A percentile compares a stretch with the other conserved stretches of the same genome.
Evolutionary conservation across 2,888 invertebrate genomes (phyloP).

Genomic region (Rhodophaea formosa): DNA sequence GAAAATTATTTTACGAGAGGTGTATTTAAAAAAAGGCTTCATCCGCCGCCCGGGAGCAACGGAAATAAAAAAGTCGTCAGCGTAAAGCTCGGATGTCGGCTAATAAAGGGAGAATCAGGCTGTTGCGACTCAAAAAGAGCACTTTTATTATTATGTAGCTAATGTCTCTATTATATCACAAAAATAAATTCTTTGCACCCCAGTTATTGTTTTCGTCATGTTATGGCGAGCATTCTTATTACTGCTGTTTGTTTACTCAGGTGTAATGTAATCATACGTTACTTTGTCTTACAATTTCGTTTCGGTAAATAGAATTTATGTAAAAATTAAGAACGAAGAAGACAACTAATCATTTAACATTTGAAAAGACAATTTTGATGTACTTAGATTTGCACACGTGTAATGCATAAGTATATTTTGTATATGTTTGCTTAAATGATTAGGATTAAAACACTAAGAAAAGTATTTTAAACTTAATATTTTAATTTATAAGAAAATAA

Average conservation of each 20-base stretch:
- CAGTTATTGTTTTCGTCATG: conserved; percentile 37
- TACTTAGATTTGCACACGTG: too few species aligned
- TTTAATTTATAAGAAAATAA: too few species aligned
- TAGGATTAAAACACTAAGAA: too few species aligned
- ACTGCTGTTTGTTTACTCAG: neutral
- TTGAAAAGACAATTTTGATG: too few species aligned
- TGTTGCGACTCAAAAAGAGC: conserved; percentile 50
- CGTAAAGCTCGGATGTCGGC: conserved; percentile 62
- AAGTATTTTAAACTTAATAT: too few species aligned
- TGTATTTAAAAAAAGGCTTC: conserved; percentile 47
- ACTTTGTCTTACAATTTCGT: neutral
- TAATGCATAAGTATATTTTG: too few species aligned
- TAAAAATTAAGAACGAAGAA: too few species aligned
- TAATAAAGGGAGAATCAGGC: conserved; percentile 70
- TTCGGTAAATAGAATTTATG: too few species aligned
- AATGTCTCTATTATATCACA: conserved; percentile 55
- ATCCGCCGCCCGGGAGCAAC: conserved; percentile 42
- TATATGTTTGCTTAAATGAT: too few species aligned
- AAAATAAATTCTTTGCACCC: conserved; percentile 35
- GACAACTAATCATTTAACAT: too few species aligned
- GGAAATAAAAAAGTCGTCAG: conserved; percentile 74
- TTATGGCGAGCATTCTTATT: neutral
- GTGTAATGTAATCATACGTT: neutral
- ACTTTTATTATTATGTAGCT: conserved; percentile 70
- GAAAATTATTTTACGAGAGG: conserved; percentile 55